Evolutionary conservation across 2,113 vertebrate species (phyloP), one percentile per base, ranked within the genome.

Genomic region (Nannospalax galili): DNA sequence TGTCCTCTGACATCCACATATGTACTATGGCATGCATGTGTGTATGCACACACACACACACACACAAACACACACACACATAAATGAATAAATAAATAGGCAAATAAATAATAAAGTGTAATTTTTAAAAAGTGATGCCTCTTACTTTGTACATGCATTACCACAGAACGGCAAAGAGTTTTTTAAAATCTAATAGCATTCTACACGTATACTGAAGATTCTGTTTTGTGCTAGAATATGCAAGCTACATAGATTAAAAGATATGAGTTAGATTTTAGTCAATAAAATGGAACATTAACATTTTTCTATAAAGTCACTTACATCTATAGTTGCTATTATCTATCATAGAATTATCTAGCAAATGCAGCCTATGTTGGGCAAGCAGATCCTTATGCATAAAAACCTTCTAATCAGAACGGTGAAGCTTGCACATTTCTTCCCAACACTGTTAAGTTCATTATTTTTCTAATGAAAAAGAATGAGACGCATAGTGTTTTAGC

Each of bases 121-220:
- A 65, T 65, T 84, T 62, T 45, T 65, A 45, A 10, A 42, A 20
- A 64, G 37, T 20, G 19, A 45, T 84, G 28, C 20, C 48, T 52
- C 11, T 45, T 62, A 62, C 58, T 64, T 32, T 22, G 20, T 65
- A 16, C 65, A 10, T 65, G 30, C 10, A 14, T 65, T 65, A 65
- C 40, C 32, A 48, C 72, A 5, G 0, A 90, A 78, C 52, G 58
- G 1, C 56, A 67, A 40, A 65, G 4, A 92, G 30, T 82, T 89
- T 32, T 26, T 94, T 60, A 92, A 88, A 94, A 74, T 82, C n/a
- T 72, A 40, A 73, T 81, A 62, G 28, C 3, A n/a, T n/a, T 73
- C 32, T 79, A 26, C 26, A 6, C 58, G 45, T 77, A 1, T 73
- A 81, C 65, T 26, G 1, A 14, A 3, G 30, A 37, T 84, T 80